A percentile compares a stretch with the other conserved stretches of the same genome.
phyloP scores from a whole-genome alignment of 2,888 invertebrate genomes.

The Dichetophora obliterata region DNA sequence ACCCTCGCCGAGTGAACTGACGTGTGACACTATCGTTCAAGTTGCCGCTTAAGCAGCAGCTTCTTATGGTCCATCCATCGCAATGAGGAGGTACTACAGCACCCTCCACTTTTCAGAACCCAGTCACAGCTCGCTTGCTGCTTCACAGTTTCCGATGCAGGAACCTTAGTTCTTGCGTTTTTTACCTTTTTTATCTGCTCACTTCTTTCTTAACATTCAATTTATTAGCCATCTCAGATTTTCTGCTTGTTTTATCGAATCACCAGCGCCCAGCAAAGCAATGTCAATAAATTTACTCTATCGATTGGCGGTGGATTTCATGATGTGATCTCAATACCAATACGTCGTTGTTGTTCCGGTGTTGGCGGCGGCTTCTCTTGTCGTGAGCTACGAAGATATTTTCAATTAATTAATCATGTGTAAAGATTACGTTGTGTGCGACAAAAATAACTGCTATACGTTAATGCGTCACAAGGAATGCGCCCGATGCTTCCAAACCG shows the following conservation, averaged over 20 bases:
- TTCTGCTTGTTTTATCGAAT: not conserved
- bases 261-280: not conserved
- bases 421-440: not conserved
- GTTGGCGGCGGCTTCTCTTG: not conserved
- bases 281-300: conserved; percentile 24
- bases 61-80: too few relatives aligned
- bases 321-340: not conserved
- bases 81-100: not conserved
- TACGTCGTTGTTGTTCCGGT: not conserved
- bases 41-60: not conserved
- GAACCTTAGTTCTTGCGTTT: not conserved
- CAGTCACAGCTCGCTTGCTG: too few relatives aligned
- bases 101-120: too few relatives aligned
- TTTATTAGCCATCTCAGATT: not conserved
- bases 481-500: not conserved
- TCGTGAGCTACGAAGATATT: not conserved
- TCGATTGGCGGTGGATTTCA: not conserved
- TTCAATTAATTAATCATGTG: conserved; percentile 30
- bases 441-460: conserved; percentile 10
- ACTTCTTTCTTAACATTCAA: not conserved
- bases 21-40: not conserved
- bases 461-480: conserved; percentile 17
- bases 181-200: not conserved
- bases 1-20: not conserved
- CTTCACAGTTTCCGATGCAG: too few relatives aligned